Evolutionary conservation across 92 coral and sea anemone species (phyloP).

Genomic region (Epizoanthus fatuus): DNA sequence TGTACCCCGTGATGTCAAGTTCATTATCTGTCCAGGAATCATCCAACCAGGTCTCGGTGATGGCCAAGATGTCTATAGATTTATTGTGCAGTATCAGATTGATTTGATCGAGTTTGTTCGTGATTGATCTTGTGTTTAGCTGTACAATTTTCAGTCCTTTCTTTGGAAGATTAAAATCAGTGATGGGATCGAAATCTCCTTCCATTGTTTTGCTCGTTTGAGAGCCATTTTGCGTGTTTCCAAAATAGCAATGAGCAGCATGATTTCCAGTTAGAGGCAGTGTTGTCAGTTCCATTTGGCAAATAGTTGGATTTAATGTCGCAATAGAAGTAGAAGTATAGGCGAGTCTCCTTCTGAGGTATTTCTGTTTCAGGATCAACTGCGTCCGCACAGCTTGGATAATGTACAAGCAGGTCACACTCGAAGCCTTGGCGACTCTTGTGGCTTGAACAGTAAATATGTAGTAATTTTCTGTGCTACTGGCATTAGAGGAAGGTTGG

Average conservation of each 20-base stretch:
- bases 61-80: constrained; percentile 45
- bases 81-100: constrained; percentile 27
- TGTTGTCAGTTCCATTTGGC: too few species aligned
- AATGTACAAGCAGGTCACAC: neutral
- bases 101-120: constrained; percentile 38
- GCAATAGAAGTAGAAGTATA: constrained; percentile 33
- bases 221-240: too few species aligned
- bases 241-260: too few species aligned
- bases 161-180: neutral
- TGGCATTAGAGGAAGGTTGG: neutral
- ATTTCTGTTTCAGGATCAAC: neutral
- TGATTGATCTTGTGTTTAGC: constrained; percentile 10
- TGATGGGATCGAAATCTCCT: too few species aligned
- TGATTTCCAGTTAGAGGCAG: too few species aligned
- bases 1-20: constrained; percentile 52
- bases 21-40: constrained; percentile 56
- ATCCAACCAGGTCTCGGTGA: constrained; percentile 48
- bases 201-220: too few species aligned
- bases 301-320: neutral
- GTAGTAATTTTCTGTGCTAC: neutral
- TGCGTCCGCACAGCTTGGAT: neutral
- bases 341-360: neutral
- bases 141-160: constrained; percentile 34
- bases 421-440: neutral
- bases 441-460: constrained; percentile 1